These are phyloP conservation scores for Muscidifurax raptorellus DNA, from an alignment of 1,140 invertebrate species.

Conservation along the genomic window DNA sequence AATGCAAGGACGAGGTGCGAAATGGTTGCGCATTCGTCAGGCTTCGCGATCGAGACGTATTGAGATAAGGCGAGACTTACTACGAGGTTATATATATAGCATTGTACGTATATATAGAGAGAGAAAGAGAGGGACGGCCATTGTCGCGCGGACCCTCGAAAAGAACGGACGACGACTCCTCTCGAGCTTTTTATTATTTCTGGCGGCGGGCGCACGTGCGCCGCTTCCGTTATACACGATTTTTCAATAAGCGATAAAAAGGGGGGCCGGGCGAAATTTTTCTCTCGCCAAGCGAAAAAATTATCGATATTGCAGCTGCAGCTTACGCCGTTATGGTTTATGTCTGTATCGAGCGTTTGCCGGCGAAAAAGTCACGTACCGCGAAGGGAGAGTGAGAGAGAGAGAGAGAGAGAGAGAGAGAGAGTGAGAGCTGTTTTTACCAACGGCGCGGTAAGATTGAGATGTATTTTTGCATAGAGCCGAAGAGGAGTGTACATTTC, in stretches of 20 bases:
- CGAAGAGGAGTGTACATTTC: background rate
- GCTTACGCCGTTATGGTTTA: background rate
- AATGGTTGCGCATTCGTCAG: slow-evolving; percentile 52
- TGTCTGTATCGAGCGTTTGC: background rate
- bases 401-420: background rate
- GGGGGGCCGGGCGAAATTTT: slow-evolving; percentile 8
- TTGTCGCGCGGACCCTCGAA: background rate
- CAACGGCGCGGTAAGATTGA: background rate
- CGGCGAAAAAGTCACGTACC: slow-evolving; percentile 8
- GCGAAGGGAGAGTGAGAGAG: background rate
- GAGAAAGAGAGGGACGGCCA: background rate
- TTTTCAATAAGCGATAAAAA: slow-evolving; percentile 46
- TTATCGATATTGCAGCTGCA: slow-evolving; percentile 18
- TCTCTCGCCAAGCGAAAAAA: slow-evolving; percentile 5
- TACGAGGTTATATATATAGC: too few species aligned
- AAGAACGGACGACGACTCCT: background rate
- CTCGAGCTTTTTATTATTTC: slow-evolving; percentile 3
- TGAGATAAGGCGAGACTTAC: slow-evolving; percentile 41
- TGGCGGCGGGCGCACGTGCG: background rate
- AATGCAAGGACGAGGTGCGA: slow-evolving; percentile 13
- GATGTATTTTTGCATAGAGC: slow-evolving; percentile 11
- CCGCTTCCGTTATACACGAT: slow-evolving; percentile 28
- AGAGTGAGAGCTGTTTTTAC: background rate
- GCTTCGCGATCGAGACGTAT: slow-evolving; percentile 42
- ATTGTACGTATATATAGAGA: background rate